Evolutionary conservation across 2,797 vertebrate species (phyloP), one percentile per base, ranked within the genome.

Genomic region (Megaceryle alcyon): DNA sequence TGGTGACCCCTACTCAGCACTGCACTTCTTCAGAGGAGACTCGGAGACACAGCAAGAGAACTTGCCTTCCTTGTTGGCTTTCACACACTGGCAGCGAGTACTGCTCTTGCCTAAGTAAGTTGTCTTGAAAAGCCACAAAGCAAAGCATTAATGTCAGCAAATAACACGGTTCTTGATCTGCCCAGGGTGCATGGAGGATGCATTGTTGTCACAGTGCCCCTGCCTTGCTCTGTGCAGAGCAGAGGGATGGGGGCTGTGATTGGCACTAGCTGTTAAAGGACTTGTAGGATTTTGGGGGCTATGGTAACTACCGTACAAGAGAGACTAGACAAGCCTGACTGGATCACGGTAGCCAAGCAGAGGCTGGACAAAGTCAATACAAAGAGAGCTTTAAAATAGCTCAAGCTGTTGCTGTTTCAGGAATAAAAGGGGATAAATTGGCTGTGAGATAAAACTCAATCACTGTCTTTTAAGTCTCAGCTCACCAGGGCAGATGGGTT

Each of bases 151-250:
- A 15, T 5, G 33, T 43, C 26, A 61, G 33, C 51, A 79, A 65
- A 56, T 21, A 37, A 12, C 10, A 16, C 7, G 20, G 70, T 7
- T 43, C 43, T 19, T 33, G 15, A 53, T 33, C 46, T 25, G 41
- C 31, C 33, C 16, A 26, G 21, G 14, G 16, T 60, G 51, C 15
- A 7, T 7, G 16, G 78, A 53, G 22, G 9, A 35, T 23, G 39
- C 13, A 5, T 37, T 1, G 0, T 17, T 89, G 41, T 33, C n/a
- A 16, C 2, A 0, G 53, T 31, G 28, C 14, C 26, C 18, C 12
- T 75, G 35, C 59, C 29, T 41, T n/a, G 41, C 37, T 56, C 29
- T 46, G 12, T 21, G 31, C 26, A 33, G 56, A 66, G 33, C 39
- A 28, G 56, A 21, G 23, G 25, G 5, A 1, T 4, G 25, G 28